Evolutionary conservation across 2,113 vertebrate species (phyloP), one percentile per base, ranked within the genome.

Genomic region (Dascyllus trimaculatus): DNA sequence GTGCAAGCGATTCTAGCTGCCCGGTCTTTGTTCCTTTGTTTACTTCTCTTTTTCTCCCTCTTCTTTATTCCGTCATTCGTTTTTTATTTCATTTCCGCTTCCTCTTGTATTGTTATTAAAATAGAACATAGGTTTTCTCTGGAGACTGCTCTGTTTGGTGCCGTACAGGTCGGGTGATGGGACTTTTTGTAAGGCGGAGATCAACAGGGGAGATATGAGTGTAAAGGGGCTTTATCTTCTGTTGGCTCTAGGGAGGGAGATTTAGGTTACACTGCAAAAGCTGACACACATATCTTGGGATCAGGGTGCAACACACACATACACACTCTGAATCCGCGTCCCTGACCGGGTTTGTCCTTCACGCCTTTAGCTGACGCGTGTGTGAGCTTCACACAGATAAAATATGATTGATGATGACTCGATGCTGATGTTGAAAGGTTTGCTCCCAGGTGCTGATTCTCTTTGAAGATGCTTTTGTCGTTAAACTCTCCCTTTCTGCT

Each of bases 221-320:
- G 53, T 1, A 71, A 62, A 53, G 40, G 59, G 86, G 80, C 66
- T 84, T 90, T 91, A 89, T 88, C 87, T 89, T 84, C 81, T 81
- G 75, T 61, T 49, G 60, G 57, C 75, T 61, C 40, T 26, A 54
- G 56, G 63, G 29, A 72, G 54, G 9, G 9, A 46, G 67, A 75
- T 89, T 86, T 67, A 51, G 72, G 81, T 85, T 84, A 80, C 71
- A 61, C 58, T 51, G 75, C 79, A 92, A 84, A 74, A 84, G 76
- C 89, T 91, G 88, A 92, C 70, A 64, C 75, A 77, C 70, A 17
- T 78, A 85, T 88, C 78, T 82, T 52, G 32, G 51, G 45, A 86
- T 91, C 77, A 81, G 90, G 85, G 90, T 78, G 78, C 67, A 74
- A 71, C 63, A 58, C 43, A 64, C 25, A 53, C 53, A 72, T 35